Percentiles rank a stretch among this genome's conserved stretches.
Evolutionary conservation across 2,888 invertebrate genomes (phyloP).

Genomic region (Aelia acuminata): DNA sequence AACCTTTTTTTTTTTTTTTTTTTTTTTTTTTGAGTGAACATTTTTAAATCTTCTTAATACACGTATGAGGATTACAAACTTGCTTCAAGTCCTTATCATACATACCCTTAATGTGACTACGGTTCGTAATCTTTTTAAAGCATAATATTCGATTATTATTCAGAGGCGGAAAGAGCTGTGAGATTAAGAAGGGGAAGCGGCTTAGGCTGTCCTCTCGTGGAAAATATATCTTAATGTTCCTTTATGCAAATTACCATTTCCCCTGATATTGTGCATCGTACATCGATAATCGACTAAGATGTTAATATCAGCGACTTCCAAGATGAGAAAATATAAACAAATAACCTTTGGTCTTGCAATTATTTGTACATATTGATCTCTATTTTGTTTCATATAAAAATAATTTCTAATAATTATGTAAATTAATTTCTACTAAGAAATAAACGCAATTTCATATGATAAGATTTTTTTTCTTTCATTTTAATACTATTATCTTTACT

Average conservation of each 20-base stretch:
- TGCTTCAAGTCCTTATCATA: not conserved
- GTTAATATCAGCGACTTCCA: not conserved
- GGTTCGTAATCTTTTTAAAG: not conserved
- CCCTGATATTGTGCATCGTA: not conserved
- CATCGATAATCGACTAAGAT: not conserved
- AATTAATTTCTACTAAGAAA: too few species aligned
- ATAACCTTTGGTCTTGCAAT: too few species aligned
- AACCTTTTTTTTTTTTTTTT: too few species aligned
- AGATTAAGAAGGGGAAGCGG: not conserved
- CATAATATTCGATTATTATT: conserved; percentile 17
- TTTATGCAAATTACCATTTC: not conserved
- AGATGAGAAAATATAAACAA: not conserved
- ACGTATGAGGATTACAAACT: not conserved
- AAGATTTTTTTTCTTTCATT: not conserved
- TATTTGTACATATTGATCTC: too few species aligned
- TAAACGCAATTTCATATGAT: too few species aligned
- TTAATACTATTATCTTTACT: not conserved
- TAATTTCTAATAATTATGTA: too few species aligned
- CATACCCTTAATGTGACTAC: not conserved
- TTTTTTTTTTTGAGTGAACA: too few species aligned
- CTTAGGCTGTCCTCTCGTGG: not conserved
- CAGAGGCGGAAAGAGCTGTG: not conserved
- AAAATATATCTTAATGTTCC: conserved; percentile 17
- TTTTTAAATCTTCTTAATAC: not conserved
- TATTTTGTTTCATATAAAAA: too few species aligned